Evolutionary conservation across 2,113 vertebrate species (phyloP), one percentile per base, ranked within the genome.

Genomic region (Xiphorhynchus elegans): DNA sequence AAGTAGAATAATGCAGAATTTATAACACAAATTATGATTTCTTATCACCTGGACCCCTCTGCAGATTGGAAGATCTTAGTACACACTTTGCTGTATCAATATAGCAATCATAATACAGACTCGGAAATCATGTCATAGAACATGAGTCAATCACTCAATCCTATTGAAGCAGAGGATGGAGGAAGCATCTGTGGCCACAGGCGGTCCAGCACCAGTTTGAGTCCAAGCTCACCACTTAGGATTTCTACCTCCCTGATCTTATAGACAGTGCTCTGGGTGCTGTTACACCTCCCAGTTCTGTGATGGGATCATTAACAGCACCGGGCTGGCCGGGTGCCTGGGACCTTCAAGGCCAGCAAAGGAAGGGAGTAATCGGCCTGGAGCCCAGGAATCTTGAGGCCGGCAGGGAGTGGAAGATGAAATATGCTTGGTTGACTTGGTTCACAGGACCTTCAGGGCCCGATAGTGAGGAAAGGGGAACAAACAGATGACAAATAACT

Each of bases 251-350:
- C 19, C 50, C 15, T 4, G 2, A 46, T 21, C 55, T 62, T 14
- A 33, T 1, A 29, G 56, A 1, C 19, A n/a, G 42, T 12, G 76
- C 42, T 44, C 21, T 12, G 66, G 5, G 17, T 47, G 80, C 50
- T 42, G 67, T 24, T 31, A 17, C 2, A 2, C 10, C 53, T 14
- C 56, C 46, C 72, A n/a, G 26, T 18, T 42, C 21, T 8, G 29
- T 11, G 23, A 9, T 1, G 2, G 64, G 75, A 56, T 53, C 77
- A 53, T 7, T 80, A 47, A 4, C 42, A 67, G 2, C 59, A 37
- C 17, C 0, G 0, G n/a, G 29, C 87, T 77, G 58, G 49, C 23
- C 1, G 0, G 13, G 23, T 28, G n/a, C n/a, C 52, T 26, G 62
- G 17, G 28, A 39, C 37, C 52, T 66, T 56, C 90, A 62, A 46